Percentiles rank a stretch among this genome's conserved stretches.
Evolutionary conservation across 2,797 vertebrate genomes (phyloP).

Genomic region (Crocidura indochinensis): DNA sequence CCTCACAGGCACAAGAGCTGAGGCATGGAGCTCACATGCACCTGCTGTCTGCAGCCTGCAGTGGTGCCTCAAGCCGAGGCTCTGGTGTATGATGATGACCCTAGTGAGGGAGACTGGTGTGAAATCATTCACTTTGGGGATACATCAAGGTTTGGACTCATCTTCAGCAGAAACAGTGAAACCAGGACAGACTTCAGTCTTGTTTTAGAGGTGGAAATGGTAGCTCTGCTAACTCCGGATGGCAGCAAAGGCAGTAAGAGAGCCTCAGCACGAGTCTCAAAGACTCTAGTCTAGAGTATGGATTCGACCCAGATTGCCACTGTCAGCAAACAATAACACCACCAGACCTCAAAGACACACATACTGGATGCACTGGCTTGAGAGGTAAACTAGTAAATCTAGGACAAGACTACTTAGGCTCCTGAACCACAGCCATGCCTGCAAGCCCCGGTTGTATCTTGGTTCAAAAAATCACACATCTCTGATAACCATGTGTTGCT

Average conservation of each 20-base stretch:
- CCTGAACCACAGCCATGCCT: neutral
- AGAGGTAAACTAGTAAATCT: neutral
- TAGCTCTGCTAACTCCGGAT: neutral
- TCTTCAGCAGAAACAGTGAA: neutral
- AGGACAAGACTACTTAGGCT: neutral
- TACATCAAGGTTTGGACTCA: neutral
- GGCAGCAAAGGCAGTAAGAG: neutral
- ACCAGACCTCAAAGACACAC: constrained; percentile 8
- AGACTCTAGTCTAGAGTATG: accelerated
- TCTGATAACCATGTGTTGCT: neutral
- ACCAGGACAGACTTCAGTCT: constrained; percentile 26
- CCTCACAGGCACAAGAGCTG: too few relatives aligned
- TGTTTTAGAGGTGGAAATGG: neutral
- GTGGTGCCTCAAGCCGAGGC: too few relatives aligned
- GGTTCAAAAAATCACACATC: neutral
- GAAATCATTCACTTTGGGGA: neutral
- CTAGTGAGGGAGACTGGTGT: neutral
- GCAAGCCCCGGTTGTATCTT: neutral
- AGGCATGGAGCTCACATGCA: neutral
- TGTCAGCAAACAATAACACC: constrained; percentile 2
- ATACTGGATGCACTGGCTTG: neutral
- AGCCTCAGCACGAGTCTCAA: neutral
- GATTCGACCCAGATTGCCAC: neutral
- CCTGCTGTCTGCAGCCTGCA: neutral
- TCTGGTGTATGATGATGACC: neutral